Evolutionary conservation across 1,140 invertebrate genomes (phyloP).

Genomic region (Theocolax elegans): DNA sequence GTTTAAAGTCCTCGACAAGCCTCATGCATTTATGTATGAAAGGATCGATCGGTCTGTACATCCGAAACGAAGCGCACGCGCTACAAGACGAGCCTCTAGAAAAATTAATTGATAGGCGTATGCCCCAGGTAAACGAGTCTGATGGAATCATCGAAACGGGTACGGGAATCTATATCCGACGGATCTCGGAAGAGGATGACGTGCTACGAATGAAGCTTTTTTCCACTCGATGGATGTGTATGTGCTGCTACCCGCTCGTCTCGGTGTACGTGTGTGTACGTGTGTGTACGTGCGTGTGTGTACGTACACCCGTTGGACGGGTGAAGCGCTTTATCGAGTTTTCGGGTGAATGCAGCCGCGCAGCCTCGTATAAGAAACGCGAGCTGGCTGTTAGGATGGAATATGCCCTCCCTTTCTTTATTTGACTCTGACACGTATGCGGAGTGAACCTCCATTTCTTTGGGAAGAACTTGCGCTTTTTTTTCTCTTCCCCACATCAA

Average conservation of each 20-base stretch:
- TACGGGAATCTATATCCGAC: slow-evolving; percentile 10
- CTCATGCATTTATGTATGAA: slow-evolving; percentile 35
- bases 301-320: too few relatives aligned
- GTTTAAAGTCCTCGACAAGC: not conserved
- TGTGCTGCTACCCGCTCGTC: not conserved
- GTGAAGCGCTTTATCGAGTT: slow-evolving; percentile 34
- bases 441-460: not conserved
- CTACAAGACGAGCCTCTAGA: too few relatives aligned
- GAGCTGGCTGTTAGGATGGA: not conserved
- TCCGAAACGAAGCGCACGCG: not conserved
- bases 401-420: not conserved
- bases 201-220: slow-evolving; percentile 47
- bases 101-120: slow-evolving; percentile 21
- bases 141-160: not conserved
- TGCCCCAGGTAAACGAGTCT: not conserved
- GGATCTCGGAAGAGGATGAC: slow-evolving; percentile 36
- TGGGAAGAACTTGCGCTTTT: not conserved
- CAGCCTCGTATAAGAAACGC: slow-evolving; percentile 1
- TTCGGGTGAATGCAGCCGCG: slow-evolving; percentile 5
- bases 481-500: not conserved
- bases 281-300: too few relatives aligned
- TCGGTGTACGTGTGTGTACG: too few relatives aligned
- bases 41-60: slow-evolving; percentile 17
- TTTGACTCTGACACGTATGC: not conserved
- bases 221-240: not conserved